Conservation (phyloP, 1,140 invertebrate genomes). For the Brachionus plicatilis region DNA sequence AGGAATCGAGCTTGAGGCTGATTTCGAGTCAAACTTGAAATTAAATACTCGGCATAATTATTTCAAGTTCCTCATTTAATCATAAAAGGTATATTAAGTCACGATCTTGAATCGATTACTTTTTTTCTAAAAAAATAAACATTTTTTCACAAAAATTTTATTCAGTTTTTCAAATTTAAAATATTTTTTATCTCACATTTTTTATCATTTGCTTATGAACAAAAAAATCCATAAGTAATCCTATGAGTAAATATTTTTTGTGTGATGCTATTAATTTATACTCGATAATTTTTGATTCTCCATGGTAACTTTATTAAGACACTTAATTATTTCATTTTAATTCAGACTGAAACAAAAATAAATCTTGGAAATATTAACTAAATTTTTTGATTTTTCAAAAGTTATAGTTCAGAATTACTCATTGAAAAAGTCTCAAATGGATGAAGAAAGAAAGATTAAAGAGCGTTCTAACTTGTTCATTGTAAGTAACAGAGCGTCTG, state of each 20-base stretch:
- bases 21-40: no score
- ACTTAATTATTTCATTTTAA: not conserved
- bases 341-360: not conserved
- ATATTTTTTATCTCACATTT: not conserved
- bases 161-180: not conserved
- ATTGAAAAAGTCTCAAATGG: not conserved
- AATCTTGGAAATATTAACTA: not conserved
- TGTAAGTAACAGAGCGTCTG: not conserved
- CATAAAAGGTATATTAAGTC: no score
- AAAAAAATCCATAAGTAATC: not conserved
- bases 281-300: not conserved
- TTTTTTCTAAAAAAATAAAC: not conserved
- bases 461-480: not conserved
- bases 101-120: no score
- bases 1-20: no score
- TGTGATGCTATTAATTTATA: not conserved
- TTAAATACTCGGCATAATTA: no score
- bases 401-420: not conserved
- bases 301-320: not conserved
- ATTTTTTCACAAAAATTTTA: not conserved
- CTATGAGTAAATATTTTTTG: not conserved
- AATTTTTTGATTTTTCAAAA: not conserved
- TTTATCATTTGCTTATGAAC: not conserved
- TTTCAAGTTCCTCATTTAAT: no score
- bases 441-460: not conserved